Evolutionary conservation across 2,113 vertebrate species (phyloP), one percentile per base, ranked within the genome.

Genomic region (Calypte anna): DNA sequence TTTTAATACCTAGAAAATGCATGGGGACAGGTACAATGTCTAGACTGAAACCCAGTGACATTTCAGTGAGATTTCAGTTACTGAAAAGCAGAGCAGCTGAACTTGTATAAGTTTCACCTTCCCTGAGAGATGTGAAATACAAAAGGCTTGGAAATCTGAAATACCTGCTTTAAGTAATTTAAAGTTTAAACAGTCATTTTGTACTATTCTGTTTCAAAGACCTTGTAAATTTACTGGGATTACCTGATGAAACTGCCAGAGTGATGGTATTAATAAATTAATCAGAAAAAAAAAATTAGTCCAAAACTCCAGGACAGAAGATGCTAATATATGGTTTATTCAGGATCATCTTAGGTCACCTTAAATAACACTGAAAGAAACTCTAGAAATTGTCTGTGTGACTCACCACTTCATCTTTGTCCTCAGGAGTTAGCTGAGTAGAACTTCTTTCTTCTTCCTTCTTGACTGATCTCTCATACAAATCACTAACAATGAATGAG

Each of bases 401-500:
- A 97, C 99, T 98, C 86, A 99, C 99, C 95, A 63, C 96, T 87
- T 98, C 99, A 63, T 99, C 98, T 95, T 98, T 99, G 81, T 98
- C 98, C 82, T 98, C 98, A 7, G 98, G 95, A 96, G 98, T 97
- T 82, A 98, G 96, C 68, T 97, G 98, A 9, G 97, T 97, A 82
- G 94, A 98, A 96, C 93, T 98, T 54, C 96, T 97, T 85, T 98
- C 98, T 86, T 99, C 99, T 31, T 99, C 99, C 79, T 98, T 96
- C 48, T 97, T 98, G 74, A 99, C 98, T 88, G 99, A 95, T 89
- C 97, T 98, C 68, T 99, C 99, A 62, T 99, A 99, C 57, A 99
- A 97, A 96, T 99, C 99, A 19, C 99, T 99, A 76, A 99, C 99
- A 75, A 99, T 98, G 95, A 99, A 99, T 1, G 99, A 99, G 5